Base-by-base conservation (phyloP, 1,140 invertebrate species). In the Trypoxylus dichotomus region DNA sequence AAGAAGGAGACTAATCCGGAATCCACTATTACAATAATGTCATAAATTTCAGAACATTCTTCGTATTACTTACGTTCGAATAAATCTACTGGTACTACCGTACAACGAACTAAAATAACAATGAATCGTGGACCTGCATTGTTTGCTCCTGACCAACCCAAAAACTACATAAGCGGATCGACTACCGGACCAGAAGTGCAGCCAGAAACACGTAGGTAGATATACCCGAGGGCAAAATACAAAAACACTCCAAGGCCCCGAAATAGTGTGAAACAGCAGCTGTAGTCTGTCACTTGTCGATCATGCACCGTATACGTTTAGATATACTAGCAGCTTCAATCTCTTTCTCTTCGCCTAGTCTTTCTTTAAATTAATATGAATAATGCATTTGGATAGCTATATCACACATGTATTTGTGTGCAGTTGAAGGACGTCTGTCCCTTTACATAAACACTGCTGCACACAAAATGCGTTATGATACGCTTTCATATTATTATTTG, bases 261-360 rank as follows among this genome's bases (percentile, higher is more conserved):
- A 72, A 80, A 77, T 77, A 79, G 78, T 79, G 82, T 82, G 82
- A 82, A 82, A 83, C 82, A 80, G 82, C 84, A 85, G 83, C 84
- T 85, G 84, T 84, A 77, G 78, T 82, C 82, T 83, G 84, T 84
- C 84, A 85, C 84, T 85, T 85, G 84, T 85, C 84, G 82, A 84
- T 85, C 83, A 83, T 77, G 82, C 80, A 82, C 83, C 32, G 82
- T 83, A 84, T 84, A 80, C 81, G 82, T 84, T 83, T 84, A 83
- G 2, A 47, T 68, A 68, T 68, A 47, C 72, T 74, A 19, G 27
- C 27, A 7, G 42, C 32, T 2, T 81, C 77, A 27, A 10, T 54
- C 47, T 54, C 60, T 27, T 68, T 27, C 60, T 24, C 5, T 68
- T 68, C 60, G 60, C 27, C 13, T 54, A 54, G 21, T 29, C 47